Conservation (phyloP, 2,797 vertebrate genomes). For the Syndactyla subalaris region DNA sequence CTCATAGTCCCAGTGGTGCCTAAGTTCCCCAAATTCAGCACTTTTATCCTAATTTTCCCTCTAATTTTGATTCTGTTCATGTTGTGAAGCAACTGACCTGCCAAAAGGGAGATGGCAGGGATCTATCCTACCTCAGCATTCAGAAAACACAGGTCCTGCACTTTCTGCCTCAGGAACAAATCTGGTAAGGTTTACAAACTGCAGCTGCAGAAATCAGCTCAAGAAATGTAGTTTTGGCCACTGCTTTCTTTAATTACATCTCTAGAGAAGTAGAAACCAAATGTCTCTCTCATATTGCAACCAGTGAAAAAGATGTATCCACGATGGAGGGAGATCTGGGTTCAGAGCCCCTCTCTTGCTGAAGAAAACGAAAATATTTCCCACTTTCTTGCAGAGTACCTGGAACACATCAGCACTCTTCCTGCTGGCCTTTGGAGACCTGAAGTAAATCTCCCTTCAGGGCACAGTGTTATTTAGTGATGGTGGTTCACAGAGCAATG, state of each 20-base stretch:
- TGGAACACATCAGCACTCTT: not conserved
- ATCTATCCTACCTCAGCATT: not conserved
- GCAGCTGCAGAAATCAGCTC: not conserved
- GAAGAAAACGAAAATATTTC: not conserved
- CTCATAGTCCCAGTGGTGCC: not conserved
- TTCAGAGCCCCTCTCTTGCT: not conserved
- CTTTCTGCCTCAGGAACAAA: not conserved
- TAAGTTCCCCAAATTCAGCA: not conserved
- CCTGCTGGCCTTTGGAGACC: not conserved
- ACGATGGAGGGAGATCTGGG: not conserved
- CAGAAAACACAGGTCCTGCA: not conserved
- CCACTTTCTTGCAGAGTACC: not conserved
- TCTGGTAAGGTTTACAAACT: not conserved
- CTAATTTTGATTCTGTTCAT: not conserved
- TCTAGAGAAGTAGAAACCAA: not conserved
- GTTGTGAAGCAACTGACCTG: not conserved
- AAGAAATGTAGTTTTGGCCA: not conserved
- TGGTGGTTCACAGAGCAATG: not conserved
- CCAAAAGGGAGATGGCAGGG: not conserved
- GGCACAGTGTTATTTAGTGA: not conserved
- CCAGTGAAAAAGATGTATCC: not conserved
- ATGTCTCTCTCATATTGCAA: not conserved
- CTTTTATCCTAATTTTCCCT: not conserved
- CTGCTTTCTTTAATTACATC: not conserved
- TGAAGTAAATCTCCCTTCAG: not conserved